phyloP scores from a whole-genome alignment of 2,113 vertebrate species.

The Campylomormyrus numenius region DNA sequence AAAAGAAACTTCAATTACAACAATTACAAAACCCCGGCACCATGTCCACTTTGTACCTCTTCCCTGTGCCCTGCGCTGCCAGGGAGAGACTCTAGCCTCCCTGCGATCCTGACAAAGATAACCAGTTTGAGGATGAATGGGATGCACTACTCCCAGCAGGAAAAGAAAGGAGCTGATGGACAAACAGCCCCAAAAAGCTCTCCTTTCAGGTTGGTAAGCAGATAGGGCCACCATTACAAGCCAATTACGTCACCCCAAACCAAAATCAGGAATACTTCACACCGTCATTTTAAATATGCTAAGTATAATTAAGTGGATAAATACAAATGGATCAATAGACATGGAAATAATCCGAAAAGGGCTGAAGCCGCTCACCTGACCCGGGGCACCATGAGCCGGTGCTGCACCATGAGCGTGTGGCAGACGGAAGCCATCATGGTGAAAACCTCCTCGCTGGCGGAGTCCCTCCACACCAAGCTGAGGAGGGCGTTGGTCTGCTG shows the following conservation, averaged over 20 bases:
- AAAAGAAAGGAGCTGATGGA: neutral
- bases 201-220: neutral
- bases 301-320: neutral
- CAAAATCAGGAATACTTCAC: neutral
- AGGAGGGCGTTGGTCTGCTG: constrained; percentile 88
- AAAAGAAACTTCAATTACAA: neutral
- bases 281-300: neutral
- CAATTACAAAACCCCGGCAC: neutral
- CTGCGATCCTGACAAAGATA: neutral
- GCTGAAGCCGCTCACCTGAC: constrained; percentile 70
- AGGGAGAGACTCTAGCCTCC: neutral
- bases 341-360: neutral
- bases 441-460: constrained; percentile 85
- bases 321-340: neutral
- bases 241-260: neutral
- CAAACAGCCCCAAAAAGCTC: neutral
- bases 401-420: constrained; percentile 92
- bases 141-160: neutral
- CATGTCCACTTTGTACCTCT: neutral
- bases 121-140: neutral
- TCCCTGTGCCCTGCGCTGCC: neutral
- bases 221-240: neutral
- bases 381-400: constrained; percentile 94
- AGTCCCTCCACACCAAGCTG: constrained; percentile 91
- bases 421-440: constrained; percentile 72